Evolutionary conservation across 2,888 invertebrate species (phyloP).

Genomic region (Panzeria rudis): DNA sequence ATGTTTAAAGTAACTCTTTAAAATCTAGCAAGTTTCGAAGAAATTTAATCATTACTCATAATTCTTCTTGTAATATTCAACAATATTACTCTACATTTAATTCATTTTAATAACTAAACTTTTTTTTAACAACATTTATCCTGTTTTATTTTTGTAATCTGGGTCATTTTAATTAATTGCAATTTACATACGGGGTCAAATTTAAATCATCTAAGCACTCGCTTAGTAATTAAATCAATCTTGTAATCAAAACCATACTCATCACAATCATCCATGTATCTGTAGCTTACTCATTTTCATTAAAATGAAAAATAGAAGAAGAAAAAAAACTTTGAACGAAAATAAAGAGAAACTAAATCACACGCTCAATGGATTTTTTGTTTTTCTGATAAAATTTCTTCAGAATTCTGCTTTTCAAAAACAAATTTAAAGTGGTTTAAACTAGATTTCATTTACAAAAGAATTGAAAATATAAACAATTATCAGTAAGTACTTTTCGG

Average conservation of each 20-base stretch:
- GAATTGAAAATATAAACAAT: conserved; percentile 6
- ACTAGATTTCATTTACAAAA: conserved; percentile 56
- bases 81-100: conserved; percentile 7
- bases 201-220: conserved; percentile 37
- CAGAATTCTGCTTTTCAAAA: conserved; percentile 16
- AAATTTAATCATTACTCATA: not conserved
- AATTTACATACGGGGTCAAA: conserved; percentile 70
- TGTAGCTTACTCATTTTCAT: conserved; percentile 42
- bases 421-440: conserved; percentile 54
- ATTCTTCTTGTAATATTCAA: no score
- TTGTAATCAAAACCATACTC: conserved; percentile 44
- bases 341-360: conserved; percentile 15
- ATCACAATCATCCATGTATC: not conserved
- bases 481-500: conserved; percentile 16
- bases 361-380: conserved; percentile 1
- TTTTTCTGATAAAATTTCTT: conserved; percentile 31
- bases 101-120: not conserved
- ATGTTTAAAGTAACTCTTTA: no score
- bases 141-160: conserved; percentile 54
- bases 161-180: conserved; percentile 68
- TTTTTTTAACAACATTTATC: conserved; percentile 52
- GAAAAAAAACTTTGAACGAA: conserved; percentile 12
- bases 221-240: conserved; percentile 68
- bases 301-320: conserved; percentile 18
- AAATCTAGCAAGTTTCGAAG: not conserved